phyloP scores from a whole-genome alignment of 2,888 invertebrate genomes.

The Falcaria lacertinaria region DNA sequence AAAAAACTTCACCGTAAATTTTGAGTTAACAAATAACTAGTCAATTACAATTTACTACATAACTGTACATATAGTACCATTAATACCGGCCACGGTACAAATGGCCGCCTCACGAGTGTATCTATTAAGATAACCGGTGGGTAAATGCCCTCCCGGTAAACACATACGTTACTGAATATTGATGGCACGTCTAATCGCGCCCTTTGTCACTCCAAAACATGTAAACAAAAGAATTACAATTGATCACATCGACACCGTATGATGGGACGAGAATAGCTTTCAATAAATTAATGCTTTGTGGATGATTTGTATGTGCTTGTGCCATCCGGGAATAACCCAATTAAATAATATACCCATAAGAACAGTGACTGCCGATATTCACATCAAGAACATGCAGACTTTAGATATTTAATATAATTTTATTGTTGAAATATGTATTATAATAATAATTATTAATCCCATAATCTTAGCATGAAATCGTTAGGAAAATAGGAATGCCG shows the following conservation, averaged over 20 bases:
- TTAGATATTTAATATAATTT: too few relatives aligned
- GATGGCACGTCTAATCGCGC: slow-evolving; percentile 31
- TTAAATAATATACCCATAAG: too few relatives aligned
- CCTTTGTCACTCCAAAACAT: slow-evolving; percentile 23
- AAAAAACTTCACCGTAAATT: too few relatives aligned
- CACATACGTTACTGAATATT: slow-evolving; percentile 34
- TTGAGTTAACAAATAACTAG: too few relatives aligned
- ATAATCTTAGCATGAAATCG: too few relatives aligned
- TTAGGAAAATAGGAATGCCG: too few relatives aligned
- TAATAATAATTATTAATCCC: too few relatives aligned
- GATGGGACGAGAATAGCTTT: not conserved
- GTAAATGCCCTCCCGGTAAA: slow-evolving; percentile 25
- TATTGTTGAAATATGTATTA: too few relatives aligned
- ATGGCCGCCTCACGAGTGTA: not conserved
- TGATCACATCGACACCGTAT: not conserved
- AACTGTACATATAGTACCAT: not conserved
- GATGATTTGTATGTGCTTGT: not conserved
- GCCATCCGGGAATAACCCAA: too few relatives aligned
- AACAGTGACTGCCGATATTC: too few relatives aligned
- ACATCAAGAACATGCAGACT: too few relatives aligned
- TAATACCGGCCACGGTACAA: not conserved
- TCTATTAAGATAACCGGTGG: not conserved
- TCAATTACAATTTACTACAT: not conserved
- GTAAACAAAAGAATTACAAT: not conserved
- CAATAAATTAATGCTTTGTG: not conserved